Base-by-base conservation (phyloP, 2,797 vertebrate species). In the Labroides dimidiatus region DNA sequence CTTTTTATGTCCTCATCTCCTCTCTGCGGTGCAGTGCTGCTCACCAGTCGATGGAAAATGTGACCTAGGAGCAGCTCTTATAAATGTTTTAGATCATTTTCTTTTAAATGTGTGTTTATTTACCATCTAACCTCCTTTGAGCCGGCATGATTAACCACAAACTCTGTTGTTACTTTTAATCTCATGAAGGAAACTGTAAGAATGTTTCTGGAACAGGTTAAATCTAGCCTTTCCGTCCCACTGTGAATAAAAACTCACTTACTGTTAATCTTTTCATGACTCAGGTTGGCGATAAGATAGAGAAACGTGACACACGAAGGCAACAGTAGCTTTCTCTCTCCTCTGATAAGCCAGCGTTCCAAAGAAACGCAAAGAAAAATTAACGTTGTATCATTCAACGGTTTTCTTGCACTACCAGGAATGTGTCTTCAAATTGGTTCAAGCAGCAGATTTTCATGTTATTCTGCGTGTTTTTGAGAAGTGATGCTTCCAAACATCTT, bases 161-260 rank as follows among this genome's bases (percentile, higher is more conserved):
- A 15, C 27, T 51, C 76, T 75, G 54, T 78, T 86, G 65, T 87
- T 78, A 30, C 20, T 13, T 57, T 74, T 84, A 64, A 84, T 89
- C 69, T 71, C 23, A 69, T n/a, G 14, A 50, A 56, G 69, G 64
- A 64, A 83, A 79, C 56, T 68, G 52, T 69, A 69, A 76, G 71
- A 84, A 87, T 77, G 65, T 77, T 54, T 55, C 75, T 71, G 63
- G 56, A 77, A 69, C 37, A n/a, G 37, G 36, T 64, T 77, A 64
- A 75, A 77, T 81, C 47, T 72, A 72, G 50, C 50, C 69, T 70
- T 67, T 72, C 82, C 76, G 21, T 62, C 64, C 74, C 49, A 20
- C 51, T 17, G 2, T 43, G 66, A 69, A 77, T 61, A 60, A 48
- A 70, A 70, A 69, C 69, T 9, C 36, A 56, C 53, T 66, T 27